Conservation (phyloP, 2,113 vertebrate genomes). For the Myrmecophaga tridactyla region DNA sequence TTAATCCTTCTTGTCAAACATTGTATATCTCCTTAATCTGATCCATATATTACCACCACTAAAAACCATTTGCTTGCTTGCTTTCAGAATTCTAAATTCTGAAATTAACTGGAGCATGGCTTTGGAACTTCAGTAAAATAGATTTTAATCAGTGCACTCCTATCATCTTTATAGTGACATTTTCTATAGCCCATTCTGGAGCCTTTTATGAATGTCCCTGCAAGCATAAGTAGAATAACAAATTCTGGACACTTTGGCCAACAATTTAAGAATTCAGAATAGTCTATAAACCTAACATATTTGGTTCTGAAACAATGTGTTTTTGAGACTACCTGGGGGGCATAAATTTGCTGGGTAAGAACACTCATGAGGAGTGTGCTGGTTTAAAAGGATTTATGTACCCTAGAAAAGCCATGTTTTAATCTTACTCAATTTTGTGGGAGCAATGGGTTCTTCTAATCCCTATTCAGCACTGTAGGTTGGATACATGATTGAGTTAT, state of each 20-base stretch:
- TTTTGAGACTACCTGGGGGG: neutral
- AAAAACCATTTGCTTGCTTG: neutral
- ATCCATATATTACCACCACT: neutral
- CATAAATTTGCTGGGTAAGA: neutral
- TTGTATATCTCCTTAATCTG: neutral
- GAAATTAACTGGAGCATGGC: neutral
- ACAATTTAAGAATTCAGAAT: neutral
- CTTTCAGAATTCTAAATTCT: neutral
- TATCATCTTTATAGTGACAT: constrained; percentile 28
- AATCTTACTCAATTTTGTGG: too few relatives aligned
- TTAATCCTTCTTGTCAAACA: constrained; percentile 11
- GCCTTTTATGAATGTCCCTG: neutral
- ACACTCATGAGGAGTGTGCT: neutral
- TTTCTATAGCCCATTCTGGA: neutral
- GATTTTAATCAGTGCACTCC: neutral
- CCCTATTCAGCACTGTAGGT: too few relatives aligned
- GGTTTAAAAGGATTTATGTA: too few relatives aligned
- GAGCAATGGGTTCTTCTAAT: too few relatives aligned
- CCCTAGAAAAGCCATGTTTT: too few relatives aligned
- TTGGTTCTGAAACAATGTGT: neutral
- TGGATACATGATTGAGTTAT: too few relatives aligned
- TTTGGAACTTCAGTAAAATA: neutral
- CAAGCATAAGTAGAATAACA: constrained; percentile 4
- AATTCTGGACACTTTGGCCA: neutral
- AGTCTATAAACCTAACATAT: neutral